A percentile compares a stretch with the other conserved stretches of the same genome.
phyloP scores from a whole-genome alignment of 2,113 vertebrate genomes.

The Ginglymostoma cirratum region DNA sequence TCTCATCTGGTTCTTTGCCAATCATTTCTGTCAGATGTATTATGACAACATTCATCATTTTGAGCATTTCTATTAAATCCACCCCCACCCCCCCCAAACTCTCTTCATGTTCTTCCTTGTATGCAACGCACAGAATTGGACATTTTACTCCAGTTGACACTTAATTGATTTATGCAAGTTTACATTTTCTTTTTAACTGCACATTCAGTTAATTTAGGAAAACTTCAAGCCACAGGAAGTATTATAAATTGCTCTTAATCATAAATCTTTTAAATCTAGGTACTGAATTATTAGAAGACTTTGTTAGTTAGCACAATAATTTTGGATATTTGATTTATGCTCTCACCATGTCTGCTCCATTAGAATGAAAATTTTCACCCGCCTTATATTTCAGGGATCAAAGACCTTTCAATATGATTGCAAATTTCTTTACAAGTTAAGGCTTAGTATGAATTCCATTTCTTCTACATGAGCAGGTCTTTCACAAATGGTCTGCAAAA shows the following conservation, averaged over 20 bases:
- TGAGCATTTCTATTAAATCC: background rate
- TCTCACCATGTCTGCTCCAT: background rate
- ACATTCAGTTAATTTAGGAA: background rate
- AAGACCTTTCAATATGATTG: background rate
- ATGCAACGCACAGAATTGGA: background rate
- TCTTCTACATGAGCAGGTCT: background rate
- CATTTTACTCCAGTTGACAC: background rate
- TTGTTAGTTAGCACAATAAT: background rate
- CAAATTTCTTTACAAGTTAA: background rate
- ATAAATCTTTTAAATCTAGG: background rate
- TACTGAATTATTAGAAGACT: background rate
- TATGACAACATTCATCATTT: background rate
- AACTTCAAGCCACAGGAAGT: background rate
- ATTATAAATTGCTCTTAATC: background rate
- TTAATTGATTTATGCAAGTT: background rate
- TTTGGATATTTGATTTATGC: background rate
- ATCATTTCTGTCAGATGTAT: background rate
- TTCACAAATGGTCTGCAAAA: background rate
- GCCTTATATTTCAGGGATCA: background rate
- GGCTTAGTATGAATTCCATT: background rate
- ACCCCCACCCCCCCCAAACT: background rate
- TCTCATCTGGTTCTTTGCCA: background rate
- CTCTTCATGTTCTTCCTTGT: background rate
- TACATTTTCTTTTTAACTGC: background rate
- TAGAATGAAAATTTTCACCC: background rate